phyloP scores from a whole-genome alignment of 2,113 vertebrate genomes.

The Saguinus imperator region DNA sequence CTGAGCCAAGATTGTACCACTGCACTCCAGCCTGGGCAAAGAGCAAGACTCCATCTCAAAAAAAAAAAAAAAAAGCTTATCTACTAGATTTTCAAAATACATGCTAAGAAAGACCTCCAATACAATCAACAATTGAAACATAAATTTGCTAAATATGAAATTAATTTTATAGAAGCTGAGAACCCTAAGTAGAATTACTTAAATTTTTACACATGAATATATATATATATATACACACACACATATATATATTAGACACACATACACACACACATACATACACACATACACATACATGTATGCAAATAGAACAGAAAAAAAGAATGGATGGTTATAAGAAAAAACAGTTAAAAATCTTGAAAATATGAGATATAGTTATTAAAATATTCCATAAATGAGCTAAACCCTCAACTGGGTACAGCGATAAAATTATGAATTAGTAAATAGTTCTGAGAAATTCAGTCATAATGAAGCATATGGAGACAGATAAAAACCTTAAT shows the following conservation, averaged over 20 bases:
- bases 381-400: neutral
- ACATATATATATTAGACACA: neutral
- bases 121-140: neutral
- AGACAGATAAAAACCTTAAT: neutral
- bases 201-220: neutral
- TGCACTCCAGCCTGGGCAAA: too few relatives aligned
- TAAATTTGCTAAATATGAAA: slow-evolving; percentile 27
- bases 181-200: neutral
- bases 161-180: neutral
- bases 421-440: neutral
- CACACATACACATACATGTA: neutral
- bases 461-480: neutral
- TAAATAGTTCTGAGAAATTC: neutral
- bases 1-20: too few relatives aligned
- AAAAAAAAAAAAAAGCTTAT: too few relatives aligned
- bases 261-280: too few relatives aligned
- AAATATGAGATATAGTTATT: neutral
- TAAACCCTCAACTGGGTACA: neutral
- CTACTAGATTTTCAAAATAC: neutral
- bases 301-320: neutral
- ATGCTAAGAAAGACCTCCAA: neutral
- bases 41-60: too few relatives aligned
- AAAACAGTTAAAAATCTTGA: neutral
- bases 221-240: too few relatives aligned
- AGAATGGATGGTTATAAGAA: neutral